Evolutionary conservation across 1,140 invertebrate species (phyloP), one percentile per base, ranked within the genome.

Genomic region (Caenorhabditis inopinata): DNA sequence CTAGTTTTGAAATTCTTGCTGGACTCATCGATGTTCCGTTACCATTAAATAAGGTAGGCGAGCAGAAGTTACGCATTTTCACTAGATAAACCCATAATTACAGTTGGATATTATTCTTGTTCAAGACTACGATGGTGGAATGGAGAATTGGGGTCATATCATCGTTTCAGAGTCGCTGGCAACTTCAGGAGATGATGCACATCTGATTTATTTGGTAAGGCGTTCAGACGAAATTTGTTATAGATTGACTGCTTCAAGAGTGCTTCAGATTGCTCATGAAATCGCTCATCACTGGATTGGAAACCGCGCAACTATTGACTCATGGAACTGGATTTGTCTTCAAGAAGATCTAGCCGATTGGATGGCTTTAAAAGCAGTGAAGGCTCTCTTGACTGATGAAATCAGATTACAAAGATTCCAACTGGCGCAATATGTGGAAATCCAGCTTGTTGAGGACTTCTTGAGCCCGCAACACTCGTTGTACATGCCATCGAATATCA

Each of bases 281-380:
- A 32, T 81, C 14, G 75, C 80, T 21, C 80, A 81, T 77, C 80
- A 81, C 29, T 81, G 80, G 80, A 81, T 81, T 32, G 80, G 80
- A 76, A 75, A 81, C 42, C 49, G 42, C 7, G 80, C 46, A 1
- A 77, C 80, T 16, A 51, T 81, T 11, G 45, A 46, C 47, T 53
- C 35, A 7, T 81, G 80, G 80, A 45, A 68, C 14, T 73, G 78
- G 45, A 75, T 81, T 46, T 81, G 80, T 81, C 76, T 81, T 47
- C 80, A 81, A 51, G 80, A 81, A 49, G 80, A 81, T 49, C 53
- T 81, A 2, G 58, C 80, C 11, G 80, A 81, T 27, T 68, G 45
- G 45, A 42, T 76, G 35, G 51, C 74, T 7, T 29, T 47, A n/a
- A 81, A 81, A 77, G 42, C 62, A 35, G 73, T 81, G 7, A 53